Percentiles rank a stretch among this genome's conserved stretches.
Evolutionary conservation across 2,113 vertebrate species (phyloP).

Genomic region (Tupaia tana): DNA sequence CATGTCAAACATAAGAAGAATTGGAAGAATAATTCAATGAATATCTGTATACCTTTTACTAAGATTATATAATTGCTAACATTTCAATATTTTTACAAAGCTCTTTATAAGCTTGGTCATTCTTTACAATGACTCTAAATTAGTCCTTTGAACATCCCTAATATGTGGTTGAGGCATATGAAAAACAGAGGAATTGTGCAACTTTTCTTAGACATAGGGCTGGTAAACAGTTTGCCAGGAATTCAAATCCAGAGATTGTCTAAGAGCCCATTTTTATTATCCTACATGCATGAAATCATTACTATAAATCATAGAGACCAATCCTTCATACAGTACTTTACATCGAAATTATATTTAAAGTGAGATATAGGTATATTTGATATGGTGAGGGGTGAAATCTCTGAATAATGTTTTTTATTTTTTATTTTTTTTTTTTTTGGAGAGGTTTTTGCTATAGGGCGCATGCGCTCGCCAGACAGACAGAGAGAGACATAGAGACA

Average conservation of each 20-base stretch:
- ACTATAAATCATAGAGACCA: not conserved
- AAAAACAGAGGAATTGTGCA: not conserved
- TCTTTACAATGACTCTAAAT: not conserved
- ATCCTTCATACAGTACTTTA: constrained; percentile 33
- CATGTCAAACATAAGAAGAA: not conserved
- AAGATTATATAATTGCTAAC: not conserved
- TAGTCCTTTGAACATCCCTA: not conserved
- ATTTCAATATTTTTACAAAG: not conserved
- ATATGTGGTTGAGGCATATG: not conserved
- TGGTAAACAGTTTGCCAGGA: not conserved
- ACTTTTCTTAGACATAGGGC: not conserved
- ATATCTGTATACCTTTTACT: not conserved
- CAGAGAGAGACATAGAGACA: too few species aligned
- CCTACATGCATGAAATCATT: not conserved
- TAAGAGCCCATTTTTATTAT: not conserved
- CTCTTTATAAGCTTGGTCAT: not conserved
- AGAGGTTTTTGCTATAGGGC: too few species aligned
- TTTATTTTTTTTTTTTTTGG: too few species aligned
- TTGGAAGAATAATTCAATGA: not conserved
- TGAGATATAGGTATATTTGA: not conserved
- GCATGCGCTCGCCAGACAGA: too few species aligned
- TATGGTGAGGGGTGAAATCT: not conserved
- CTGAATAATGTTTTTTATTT: not conserved
- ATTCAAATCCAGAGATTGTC: constrained; percentile 13
- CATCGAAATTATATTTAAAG: constrained; percentile 40